Conservation (phyloP, 2,797 vertebrate genomes). For the Loriculus beryllinus region DNA sequence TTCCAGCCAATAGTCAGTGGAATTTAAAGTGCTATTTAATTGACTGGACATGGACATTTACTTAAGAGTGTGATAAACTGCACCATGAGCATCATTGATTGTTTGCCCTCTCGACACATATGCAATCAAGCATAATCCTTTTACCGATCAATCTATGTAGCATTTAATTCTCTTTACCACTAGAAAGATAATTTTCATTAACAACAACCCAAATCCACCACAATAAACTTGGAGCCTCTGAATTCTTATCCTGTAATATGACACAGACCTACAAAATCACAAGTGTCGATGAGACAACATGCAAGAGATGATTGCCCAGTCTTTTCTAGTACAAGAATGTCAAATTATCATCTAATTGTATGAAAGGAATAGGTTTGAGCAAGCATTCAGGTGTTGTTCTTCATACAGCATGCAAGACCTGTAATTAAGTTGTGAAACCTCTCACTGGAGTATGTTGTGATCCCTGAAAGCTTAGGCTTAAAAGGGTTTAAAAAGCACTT, state of each 20-base stretch:
- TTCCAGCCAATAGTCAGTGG: not conserved
- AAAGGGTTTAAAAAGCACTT: not conserved
- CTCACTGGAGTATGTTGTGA: not conserved
- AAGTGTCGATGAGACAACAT: not conserved
- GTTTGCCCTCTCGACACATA: not conserved
- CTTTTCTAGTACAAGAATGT: not conserved
- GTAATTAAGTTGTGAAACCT: not conserved
- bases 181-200: not conserved
- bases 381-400: not conserved
- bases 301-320: not conserved
- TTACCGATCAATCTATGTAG: not conserved
- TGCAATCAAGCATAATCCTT: not conserved
- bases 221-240: not conserved
- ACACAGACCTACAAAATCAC: not conserved
- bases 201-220: not conserved
- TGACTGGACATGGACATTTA: not conserved
- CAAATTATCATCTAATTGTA: not conserved
- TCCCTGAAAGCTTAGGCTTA: not conserved
- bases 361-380: not conserved
- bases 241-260: not conserved
- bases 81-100: not conserved
- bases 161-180: not conserved
- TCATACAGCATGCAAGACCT: not conserved
- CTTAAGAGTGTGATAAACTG: not conserved
- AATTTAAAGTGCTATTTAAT: slow-evolving; percentile 7